Conservation (phyloP, 2,888 invertebrate species). For the Baronia brevicornis region DNA sequence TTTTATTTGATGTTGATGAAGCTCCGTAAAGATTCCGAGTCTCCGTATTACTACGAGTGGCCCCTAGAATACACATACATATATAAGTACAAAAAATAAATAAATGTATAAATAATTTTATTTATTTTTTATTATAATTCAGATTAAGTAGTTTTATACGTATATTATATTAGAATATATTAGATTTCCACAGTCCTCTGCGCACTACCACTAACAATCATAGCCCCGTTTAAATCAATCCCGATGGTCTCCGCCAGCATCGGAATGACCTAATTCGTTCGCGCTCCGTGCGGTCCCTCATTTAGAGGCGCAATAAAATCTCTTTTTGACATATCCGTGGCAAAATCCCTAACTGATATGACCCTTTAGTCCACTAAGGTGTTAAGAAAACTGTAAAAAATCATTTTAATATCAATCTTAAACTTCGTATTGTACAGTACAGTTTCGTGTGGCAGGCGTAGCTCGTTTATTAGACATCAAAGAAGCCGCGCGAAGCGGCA, state of each 20-base stretch:
- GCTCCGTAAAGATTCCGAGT: too few relatives aligned
- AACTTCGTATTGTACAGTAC: not conserved
- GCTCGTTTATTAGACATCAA: slow-evolving; percentile 69
- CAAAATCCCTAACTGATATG: slow-evolving; percentile 74
- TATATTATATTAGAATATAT: too few relatives aligned
- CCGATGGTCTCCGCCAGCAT: slow-evolving; percentile 24
- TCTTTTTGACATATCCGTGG: slow-evolving; percentile 76
- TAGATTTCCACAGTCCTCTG: not conserved
- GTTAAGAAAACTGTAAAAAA: slow-evolving; percentile 49
- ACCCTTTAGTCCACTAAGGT: slow-evolving; percentile 67
- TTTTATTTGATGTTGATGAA: too few relatives aligned
- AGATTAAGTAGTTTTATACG: too few relatives aligned
- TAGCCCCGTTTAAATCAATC: slow-evolving; percentile 30
- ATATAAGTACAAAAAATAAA: too few relatives aligned
- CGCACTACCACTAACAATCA: slow-evolving; percentile 14
- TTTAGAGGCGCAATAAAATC: slow-evolving; percentile 71
- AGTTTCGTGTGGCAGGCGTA: slow-evolving; percentile 18
- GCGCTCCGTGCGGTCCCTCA: slow-evolving; percentile 62
- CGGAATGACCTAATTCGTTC: slow-evolving; percentile 53
- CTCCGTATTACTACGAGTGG: too few relatives aligned
- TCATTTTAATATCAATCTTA: slow-evolving; percentile 27
- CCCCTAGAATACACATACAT: too few relatives aligned
- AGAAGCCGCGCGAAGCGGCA: slow-evolving; percentile 60
- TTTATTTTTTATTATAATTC: too few relatives aligned
- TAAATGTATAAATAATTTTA: too few relatives aligned